A percentile compares a stretch with the other conserved stretches of the same genome.
Evolutionary conservation across 2,113 vertebrate species (phyloP).

Genomic region (Strix aluco): DNA sequence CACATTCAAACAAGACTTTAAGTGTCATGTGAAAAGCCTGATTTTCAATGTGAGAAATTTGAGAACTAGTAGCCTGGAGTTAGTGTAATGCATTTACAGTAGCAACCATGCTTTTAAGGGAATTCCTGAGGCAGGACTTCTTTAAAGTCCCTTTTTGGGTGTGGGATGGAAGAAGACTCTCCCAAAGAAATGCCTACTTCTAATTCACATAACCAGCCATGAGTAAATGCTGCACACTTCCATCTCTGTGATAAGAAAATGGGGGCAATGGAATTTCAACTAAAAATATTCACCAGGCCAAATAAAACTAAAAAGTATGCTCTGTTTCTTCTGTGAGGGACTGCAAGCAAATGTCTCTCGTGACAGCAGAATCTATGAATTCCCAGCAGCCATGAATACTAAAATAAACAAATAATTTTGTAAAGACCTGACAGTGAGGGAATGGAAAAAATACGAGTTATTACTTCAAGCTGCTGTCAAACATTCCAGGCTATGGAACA

Average conservation of each 20-base stretch:
- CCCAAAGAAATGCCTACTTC: background rate
- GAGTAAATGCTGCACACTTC: background rate
- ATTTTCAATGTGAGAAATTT: background rate
- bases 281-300: background rate
- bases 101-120: background rate
- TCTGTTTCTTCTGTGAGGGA: background rate
- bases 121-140: background rate
- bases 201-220: background rate
- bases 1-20: background rate
- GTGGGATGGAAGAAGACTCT: background rate
- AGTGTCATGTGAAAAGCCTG: background rate
- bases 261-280: background rate
- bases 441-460: slow-evolving; percentile 40
- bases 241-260: background rate
- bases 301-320: background rate
- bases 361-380: background rate
- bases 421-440: background rate
- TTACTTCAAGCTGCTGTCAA: slow-evolving; percentile 46
- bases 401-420: slow-evolving; percentile 34
- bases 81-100: background rate
- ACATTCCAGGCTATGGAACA: slow-evolving; percentile 8
- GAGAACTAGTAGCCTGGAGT: background rate
- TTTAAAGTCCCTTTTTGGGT: background rate
- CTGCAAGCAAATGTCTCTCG: background rate
- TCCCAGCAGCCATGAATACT: background rate